phyloP scores from a whole-genome alignment of 2,113 vertebrate genomes.

The Stigmatopora argus region DNA sequence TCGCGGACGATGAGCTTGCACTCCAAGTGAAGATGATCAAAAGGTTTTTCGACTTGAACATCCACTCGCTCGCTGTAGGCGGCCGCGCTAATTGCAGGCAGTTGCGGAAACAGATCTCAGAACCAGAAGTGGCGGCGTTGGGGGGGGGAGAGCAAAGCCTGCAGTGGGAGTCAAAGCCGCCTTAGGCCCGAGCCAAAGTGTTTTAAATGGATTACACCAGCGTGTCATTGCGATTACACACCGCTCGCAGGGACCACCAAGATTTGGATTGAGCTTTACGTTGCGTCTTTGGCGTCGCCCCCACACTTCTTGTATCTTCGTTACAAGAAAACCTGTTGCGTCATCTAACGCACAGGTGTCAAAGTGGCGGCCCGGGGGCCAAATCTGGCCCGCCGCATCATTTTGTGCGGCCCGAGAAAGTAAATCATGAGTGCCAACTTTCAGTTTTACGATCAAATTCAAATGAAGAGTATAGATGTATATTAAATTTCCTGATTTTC shows the following conservation, averaged over 20 bases:
- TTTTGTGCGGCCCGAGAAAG: too few relatives aligned
- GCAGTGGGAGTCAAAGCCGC: slow-evolving; percentile 57
- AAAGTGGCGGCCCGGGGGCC: too few relatives aligned
- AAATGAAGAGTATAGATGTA: too few relatives aligned
- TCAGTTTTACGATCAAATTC: too few relatives aligned
- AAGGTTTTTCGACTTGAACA: slow-evolving; percentile 27
- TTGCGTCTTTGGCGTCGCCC: slow-evolving; percentile 41
- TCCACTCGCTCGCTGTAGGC: slow-evolving; percentile 6
- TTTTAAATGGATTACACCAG: slow-evolving; percentile 74
- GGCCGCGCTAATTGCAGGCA: slow-evolving; percentile 43
- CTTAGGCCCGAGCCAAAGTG: slow-evolving; percentile 60
- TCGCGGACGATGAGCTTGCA: slow-evolving; percentile 42
- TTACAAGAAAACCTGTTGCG: too few relatives aligned
- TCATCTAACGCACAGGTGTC: too few relatives aligned
- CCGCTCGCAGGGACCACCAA: slow-evolving; percentile 57
- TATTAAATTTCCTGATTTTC: too few relatives aligned
- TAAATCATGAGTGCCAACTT: too few relatives aligned
- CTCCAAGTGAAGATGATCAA: slow-evolving; percentile 26
- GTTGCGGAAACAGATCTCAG: slow-evolving; percentile 43
- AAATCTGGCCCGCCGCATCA: too few relatives aligned
- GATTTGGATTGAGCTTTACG: slow-evolving; percentile 68
- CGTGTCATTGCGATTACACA: slow-evolving; percentile 72
- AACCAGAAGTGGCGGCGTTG: neutral
- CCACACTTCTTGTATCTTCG: too few relatives aligned
- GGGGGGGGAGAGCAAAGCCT: slow-evolving; percentile 24